A percentile compares a stretch with the other conserved stretches of the same genome.
phyloP scores from a whole-genome alignment of 30 jellyfish, hydroid and myxozoan genomes.

The Pseudorhiza aurosa region DNA sequence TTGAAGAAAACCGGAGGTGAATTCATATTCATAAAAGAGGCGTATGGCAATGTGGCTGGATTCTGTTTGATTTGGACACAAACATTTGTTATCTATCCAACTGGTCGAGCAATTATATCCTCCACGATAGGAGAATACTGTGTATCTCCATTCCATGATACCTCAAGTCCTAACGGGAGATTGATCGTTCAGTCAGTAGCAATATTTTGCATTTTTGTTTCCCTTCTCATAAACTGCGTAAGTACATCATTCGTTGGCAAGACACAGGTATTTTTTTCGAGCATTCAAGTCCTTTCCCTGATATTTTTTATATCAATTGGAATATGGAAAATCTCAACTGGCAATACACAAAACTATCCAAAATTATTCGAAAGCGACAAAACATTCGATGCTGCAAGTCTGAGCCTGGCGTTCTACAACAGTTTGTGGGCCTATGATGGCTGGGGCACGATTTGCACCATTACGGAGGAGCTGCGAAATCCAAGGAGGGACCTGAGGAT shows the following conservation, averaged over 20 bases:
- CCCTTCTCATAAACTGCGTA: slow-evolving; percentile 26
- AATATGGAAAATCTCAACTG: slow-evolving; percentile 53
- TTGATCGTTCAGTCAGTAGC: slow-evolving; percentile 49
- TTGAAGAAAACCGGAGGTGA: slow-evolving; percentile 55
- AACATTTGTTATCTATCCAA: slow-evolving; percentile 32
- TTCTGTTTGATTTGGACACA: slow-evolving; percentile 50
- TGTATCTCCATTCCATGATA: slow-evolving; percentile 35
- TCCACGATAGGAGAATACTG: slow-evolving; percentile 43
- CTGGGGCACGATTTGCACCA: slow-evolving; percentile 33
- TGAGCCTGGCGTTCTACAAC: slow-evolving; percentile 42
- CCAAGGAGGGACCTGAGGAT: slow-evolving; percentile 51
- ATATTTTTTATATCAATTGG: slow-evolving; percentile 45
- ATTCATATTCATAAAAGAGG: slow-evolving; percentile 26
- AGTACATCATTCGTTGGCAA: slow-evolving; percentile 50
- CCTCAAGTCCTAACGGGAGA: slow-evolving; percentile 3
- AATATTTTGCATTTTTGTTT: slow-evolving; percentile 11
- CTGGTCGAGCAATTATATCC: slow-evolving; percentile 39
- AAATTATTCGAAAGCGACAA: slow-evolving; percentile 21
- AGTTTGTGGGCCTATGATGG: slow-evolving; percentile 81
- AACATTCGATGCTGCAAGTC: slow-evolving; percentile 15
- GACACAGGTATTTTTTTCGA: slow-evolving; percentile 32
- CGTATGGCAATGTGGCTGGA: slow-evolving; percentile 57
- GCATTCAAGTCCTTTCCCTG: slow-evolving; percentile 41
- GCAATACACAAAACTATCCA: slow-evolving; percentile 34
- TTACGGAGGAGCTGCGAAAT: slow-evolving; percentile 54